These are phyloP conservation scores for Asobara japonica DNA, from an alignment of 1,140 invertebrate genomes.

Conservation along the genomic window DNA sequence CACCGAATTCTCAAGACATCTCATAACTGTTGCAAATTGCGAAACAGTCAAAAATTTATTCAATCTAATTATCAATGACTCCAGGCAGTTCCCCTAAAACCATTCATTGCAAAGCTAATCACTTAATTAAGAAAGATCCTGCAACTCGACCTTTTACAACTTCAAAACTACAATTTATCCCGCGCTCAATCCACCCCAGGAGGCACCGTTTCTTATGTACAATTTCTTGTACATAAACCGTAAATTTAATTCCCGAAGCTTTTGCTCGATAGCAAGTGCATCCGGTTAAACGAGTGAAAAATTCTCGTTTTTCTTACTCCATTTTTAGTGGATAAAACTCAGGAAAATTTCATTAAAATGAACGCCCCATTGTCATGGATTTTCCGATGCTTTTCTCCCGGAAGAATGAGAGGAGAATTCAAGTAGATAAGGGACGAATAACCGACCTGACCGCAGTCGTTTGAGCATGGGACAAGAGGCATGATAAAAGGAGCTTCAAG, in stretches of 20 bases:
- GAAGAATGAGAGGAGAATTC: conserved; percentile 1
- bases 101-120: neutral
- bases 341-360: neutral
- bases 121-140: neutral
- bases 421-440: conserved; percentile 5
- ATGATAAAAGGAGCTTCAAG: neutral
- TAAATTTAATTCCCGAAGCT: neutral
- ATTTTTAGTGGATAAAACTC: neutral
- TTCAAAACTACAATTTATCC: neutral
- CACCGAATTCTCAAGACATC: no score
- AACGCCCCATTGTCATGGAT: neutral
- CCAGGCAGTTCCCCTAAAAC: no score
- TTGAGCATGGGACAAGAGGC: neutral
- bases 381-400: neutral
- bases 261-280: neutral
- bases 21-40: no score
- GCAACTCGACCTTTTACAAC: neutral
- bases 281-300: neutral
- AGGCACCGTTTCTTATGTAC: neutral
- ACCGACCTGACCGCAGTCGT: neutral
- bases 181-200: neutral
- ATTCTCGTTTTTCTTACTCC: neutral
- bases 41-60: no score
- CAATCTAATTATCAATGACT: no score
- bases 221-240: neutral